phyloP scores from a whole-genome alignment of 2,888 invertebrate species.

The Pterostichus madidus region DNA sequence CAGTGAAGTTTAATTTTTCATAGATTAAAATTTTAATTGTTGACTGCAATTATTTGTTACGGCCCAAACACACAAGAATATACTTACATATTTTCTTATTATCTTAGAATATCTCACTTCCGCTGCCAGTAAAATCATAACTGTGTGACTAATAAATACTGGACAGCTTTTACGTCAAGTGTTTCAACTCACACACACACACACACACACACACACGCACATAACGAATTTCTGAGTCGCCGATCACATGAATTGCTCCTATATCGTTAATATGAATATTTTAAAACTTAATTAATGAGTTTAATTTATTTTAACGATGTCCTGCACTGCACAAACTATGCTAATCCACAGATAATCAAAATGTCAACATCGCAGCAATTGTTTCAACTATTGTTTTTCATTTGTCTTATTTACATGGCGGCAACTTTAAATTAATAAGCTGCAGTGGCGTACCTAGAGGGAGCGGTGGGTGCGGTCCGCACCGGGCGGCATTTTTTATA shows the following conservation, averaged over 20 bases:
- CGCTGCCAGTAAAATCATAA: slow-evolving; percentile 66
- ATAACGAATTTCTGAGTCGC: neutral
- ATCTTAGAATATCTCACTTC: slow-evolving; percentile 65
- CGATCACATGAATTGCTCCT: neutral
- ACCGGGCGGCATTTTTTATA: too few relatives aligned
- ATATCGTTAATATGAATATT: slow-evolving; percentile 49
- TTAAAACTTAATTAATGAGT: slow-evolving; percentile 37
- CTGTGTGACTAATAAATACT: slow-evolving; percentile 66
- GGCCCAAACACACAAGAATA: slow-evolving; percentile 48
- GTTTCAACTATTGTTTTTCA: slow-evolving; percentile 24
- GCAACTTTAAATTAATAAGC: neutral
- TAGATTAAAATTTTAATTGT: slow-evolving; percentile 57
- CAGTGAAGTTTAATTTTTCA: slow-evolving; percentile 24
- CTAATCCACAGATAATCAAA: slow-evolving; percentile 13
- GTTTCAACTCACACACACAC: slow-evolving; percentile 24
- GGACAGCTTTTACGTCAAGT: slow-evolving; percentile 57
- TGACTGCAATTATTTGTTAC: slow-evolving; percentile 55
- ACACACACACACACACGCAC: slow-evolving; percentile 32
- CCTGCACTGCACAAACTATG: slow-evolving; percentile 16
- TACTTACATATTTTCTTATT: slow-evolving; percentile 64
- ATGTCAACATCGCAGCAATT: slow-evolving; percentile 8
- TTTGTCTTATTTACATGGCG: slow-evolving; percentile 28
- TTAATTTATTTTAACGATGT: slow-evolving; percentile 32
- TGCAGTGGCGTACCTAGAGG: too few relatives aligned
- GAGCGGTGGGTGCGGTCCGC: too few relatives aligned